phyloP scores from a whole-genome alignment of 2,797 vertebrate genomes.

The Petrocephalus schoutedeni region DNA sequence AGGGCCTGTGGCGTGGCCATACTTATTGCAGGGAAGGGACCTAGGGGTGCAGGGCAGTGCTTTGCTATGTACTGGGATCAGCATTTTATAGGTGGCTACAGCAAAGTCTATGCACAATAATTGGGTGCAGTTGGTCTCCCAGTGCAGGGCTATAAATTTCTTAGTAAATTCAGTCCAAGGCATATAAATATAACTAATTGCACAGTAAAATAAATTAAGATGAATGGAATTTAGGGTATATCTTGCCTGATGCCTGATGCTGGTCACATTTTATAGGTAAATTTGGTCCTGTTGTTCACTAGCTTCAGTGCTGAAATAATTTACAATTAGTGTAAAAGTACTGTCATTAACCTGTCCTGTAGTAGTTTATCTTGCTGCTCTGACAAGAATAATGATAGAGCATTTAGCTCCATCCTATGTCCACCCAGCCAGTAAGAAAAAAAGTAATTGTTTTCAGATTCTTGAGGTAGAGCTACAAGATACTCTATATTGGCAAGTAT shows the following conservation, averaged over 20 bases:
- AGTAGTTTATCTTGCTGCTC: background rate
- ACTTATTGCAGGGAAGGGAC: background rate
- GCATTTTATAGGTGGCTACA: background rate
- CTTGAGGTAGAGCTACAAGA: conserved; percentile 44
- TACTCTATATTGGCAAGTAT: conserved; percentile 50
- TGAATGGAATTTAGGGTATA: background rate
- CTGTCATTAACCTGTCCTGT: background rate
- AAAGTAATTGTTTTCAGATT: conserved; percentile 53
- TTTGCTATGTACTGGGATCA: background rate
- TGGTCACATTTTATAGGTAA: background rate
- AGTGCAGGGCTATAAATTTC: background rate
- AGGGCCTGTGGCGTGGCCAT: background rate
- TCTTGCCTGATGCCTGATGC: background rate
- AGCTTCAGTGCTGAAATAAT: background rate
- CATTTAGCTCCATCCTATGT: conserved; percentile 34
- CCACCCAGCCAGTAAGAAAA: conserved; percentile 36
- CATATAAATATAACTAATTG: conserved; percentile 12
- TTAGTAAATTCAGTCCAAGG: background rate
- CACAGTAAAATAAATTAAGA: conserved; percentile 4
- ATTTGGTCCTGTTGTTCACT: background rate
- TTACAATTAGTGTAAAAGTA: background rate
- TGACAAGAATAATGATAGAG: background rate
- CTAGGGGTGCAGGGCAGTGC: background rate
- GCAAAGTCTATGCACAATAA: background rate
- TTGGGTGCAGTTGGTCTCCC: background rate